These are phyloP conservation scores for Pristis pectinata DNA, from an alignment of 2,797 vertebrate species.

Conservation along the genomic window DNA sequence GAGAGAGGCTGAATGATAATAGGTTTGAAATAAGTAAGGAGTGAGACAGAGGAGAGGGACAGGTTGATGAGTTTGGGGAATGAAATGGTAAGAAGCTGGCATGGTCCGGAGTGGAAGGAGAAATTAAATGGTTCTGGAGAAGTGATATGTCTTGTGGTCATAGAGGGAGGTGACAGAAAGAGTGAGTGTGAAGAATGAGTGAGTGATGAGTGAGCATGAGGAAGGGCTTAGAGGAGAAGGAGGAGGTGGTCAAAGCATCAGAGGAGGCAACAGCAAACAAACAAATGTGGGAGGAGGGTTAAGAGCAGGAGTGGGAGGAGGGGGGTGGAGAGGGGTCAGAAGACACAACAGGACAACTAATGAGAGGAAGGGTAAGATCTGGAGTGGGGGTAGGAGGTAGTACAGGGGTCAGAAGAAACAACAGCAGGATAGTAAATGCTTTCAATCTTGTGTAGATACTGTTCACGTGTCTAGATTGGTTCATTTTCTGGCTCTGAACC, in stretches of 20 bases:
- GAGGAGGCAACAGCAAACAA: background rate
- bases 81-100: background rate
- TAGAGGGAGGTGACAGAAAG: background rate
- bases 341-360: too few species aligned
- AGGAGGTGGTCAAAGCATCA: background rate
- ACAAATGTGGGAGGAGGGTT: too few species aligned
- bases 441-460: background rate
- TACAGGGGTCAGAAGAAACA: too few species aligned
- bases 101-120: background rate
- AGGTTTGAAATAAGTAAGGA: background rate
- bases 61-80: background rate
- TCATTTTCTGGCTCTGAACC: background rate
- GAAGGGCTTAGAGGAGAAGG: background rate
- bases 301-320: too few species aligned
- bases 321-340: too few species aligned
- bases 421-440: background rate
- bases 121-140: background rate
- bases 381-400: too few species aligned
- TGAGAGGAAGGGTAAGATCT: too few species aligned
- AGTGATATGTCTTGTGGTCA: background rate
- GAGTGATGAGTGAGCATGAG: background rate
- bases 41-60: background rate
- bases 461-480: background rate
- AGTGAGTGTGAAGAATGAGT: background rate
- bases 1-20: background rate